These are phyloP conservation scores for Palloptera scutellata DNA, from an alignment of 2,888 invertebrate species.

Conservation along the genomic window DNA sequence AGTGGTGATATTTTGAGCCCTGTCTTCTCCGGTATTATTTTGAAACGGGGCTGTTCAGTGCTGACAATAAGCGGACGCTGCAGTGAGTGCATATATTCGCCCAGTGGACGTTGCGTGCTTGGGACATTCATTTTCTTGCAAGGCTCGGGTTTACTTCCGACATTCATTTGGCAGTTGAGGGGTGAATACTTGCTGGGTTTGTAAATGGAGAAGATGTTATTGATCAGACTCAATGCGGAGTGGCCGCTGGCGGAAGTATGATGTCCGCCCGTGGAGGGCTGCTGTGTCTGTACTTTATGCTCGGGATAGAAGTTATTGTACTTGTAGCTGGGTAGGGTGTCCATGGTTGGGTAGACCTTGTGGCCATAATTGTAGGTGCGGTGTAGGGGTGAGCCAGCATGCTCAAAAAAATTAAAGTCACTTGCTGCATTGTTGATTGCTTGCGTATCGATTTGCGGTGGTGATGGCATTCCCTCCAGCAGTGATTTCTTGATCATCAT, in stretches of 20 bases:
- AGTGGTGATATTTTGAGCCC: conserved; percentile 68
- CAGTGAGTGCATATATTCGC: conserved; percentile 64
- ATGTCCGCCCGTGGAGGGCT: conserved; percentile 53
- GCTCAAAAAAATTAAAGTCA: conserved; percentile 61
- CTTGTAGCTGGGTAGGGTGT: conserved; percentile 61
- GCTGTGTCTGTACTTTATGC: conserved; percentile 56
- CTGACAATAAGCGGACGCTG: conserved; percentile 68
- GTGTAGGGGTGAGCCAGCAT: conserved; percentile 56
- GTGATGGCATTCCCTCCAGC: conserved; percentile 63
- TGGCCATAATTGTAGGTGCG: conserved; percentile 52
- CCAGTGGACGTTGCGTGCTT: conserved; percentile 60
- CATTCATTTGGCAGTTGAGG: conserved; percentile 62
- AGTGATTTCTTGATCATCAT: conserved; percentile 62
- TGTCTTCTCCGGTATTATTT: conserved; percentile 67
- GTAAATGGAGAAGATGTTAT: conserved; percentile 64
- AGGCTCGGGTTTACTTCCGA: conserved; percentile 61
- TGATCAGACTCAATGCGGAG: conserved; percentile 62
- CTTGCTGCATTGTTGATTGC: conserved; percentile 41
- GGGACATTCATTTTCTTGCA: conserved; percentile 65
- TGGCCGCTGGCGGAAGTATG: conserved; percentile 57
- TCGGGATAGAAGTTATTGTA: conserved; percentile 64
- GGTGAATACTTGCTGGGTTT: conserved; percentile 65
- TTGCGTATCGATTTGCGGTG: conserved; percentile 54
- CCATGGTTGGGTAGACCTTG: conserved; percentile 59
- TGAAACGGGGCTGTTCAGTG: conserved; percentile 65